Percentiles rank a stretch among this genome's conserved stretches.
These are phyloP conservation scores for Calameuta filiformis DNA, from an alignment of 2,888 invertebrate genomes.

Conservation along the genomic window DNA sequence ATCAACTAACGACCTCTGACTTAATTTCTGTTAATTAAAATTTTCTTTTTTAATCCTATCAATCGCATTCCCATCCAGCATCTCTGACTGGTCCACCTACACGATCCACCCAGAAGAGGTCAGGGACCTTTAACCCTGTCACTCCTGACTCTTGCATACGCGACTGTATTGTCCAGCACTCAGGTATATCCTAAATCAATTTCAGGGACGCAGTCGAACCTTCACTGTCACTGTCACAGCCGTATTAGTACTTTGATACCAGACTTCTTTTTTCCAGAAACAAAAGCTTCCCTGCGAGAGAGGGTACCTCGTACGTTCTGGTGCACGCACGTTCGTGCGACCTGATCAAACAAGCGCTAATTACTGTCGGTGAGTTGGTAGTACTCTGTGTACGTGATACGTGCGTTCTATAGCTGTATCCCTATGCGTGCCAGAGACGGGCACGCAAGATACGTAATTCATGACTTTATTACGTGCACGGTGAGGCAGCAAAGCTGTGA, in stretches of 20 bases:
- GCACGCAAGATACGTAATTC: slow-evolving; percentile 39
- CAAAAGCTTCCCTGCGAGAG: slow-evolving; percentile 22
- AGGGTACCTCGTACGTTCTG: slow-evolving; percentile 23
- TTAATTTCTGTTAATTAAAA: not conserved
- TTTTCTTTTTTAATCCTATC: not conserved
- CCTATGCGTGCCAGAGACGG: slow-evolving; percentile 29
- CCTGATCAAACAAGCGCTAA: slow-evolving; percentile 40
- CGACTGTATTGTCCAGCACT: not conserved
- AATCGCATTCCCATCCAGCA: not conserved
- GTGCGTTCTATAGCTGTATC: not conserved
- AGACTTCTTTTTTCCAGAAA: not conserved
- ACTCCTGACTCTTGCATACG: not conserved
- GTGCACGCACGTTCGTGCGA: slow-evolving; percentile 32
- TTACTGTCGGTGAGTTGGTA: slow-evolving; percentile 34
- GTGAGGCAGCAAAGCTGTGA: slow-evolving; percentile 24
- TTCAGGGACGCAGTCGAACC: not conserved
- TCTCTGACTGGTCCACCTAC: not conserved
- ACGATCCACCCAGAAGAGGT: not conserved
- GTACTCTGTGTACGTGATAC: slow-evolving; percentile 10
- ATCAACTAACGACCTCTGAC: not conserved
- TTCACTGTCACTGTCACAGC: not conserved
- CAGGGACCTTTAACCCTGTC: not conserved
- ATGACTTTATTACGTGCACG: slow-evolving; percentile 40
- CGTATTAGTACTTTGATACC: not conserved
- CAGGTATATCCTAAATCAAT: not conserved